Percentiles rank a stretch among this genome's conserved stretches.
These are phyloP conservation scores for Chymomyza procnemis DNA, from an alignment of 2,888 invertebrate genomes.

Conservation along the genomic window DNA sequence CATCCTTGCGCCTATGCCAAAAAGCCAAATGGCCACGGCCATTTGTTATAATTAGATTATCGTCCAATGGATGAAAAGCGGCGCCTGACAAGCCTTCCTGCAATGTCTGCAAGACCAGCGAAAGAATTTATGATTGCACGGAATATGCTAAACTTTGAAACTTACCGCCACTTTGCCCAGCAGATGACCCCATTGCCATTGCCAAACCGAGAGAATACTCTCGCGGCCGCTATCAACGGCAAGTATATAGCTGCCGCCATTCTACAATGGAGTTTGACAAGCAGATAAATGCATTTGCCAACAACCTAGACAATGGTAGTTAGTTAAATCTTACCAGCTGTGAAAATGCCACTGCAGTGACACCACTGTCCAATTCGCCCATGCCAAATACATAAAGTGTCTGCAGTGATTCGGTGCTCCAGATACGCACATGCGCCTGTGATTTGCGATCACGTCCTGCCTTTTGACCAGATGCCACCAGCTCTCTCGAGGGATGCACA, in stretches of 20 bases:
- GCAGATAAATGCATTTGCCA: background rate
- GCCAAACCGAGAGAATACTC: slow-evolving; percentile 95
- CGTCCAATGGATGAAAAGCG: slow-evolving; percentile 93
- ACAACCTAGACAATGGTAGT: background rate
- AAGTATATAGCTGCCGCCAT: slow-evolving; percentile 92
- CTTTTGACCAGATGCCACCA: slow-evolving; percentile 93
- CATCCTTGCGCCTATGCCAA: slow-evolving; percentile 94
- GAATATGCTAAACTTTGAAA: too few relatives aligned
- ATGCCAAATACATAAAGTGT: slow-evolving; percentile 94
- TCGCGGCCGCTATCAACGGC: slow-evolving; percentile 93
- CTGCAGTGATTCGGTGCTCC: slow-evolving; percentile 93
- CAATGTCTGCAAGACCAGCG: slow-evolving; percentile 82
- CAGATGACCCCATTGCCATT: slow-evolving; percentile 96
- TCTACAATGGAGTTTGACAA: slow-evolving; percentile 80
- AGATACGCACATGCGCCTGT: slow-evolving; percentile 93
- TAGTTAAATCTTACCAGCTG: slow-evolving; percentile 83
- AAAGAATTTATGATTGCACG: background rate
- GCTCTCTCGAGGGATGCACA: slow-evolving; percentile 91
- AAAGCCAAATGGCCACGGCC: slow-evolving; percentile 94
- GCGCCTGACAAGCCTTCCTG: slow-evolving; percentile 93
- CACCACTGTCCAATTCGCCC: slow-evolving; percentile 92
- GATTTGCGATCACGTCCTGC: slow-evolving; percentile 90
- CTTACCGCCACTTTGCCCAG: slow-evolving; percentile 95
- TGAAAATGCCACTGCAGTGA: slow-evolving; percentile 93
- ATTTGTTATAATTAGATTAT: slow-evolving; percentile 93